Conservation (phyloP, 2,888 invertebrate species). For the Tetranychus truncatus region DNA sequence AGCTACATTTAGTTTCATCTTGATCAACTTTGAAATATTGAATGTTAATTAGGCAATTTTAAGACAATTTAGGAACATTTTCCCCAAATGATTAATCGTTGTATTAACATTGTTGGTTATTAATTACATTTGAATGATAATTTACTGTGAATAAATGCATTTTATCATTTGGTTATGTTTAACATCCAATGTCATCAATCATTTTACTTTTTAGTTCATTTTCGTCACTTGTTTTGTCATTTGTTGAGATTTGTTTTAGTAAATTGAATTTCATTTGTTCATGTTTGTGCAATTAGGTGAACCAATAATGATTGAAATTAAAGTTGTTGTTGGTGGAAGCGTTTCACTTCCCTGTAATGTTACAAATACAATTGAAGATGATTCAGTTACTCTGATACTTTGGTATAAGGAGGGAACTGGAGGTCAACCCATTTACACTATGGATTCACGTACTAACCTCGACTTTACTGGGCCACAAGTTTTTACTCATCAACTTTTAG, state of each 20-base stretch:
- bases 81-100: too few species aligned
- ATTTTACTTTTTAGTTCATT: too few species aligned
- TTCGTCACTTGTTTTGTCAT: too few species aligned
- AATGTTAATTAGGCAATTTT: too few species aligned
- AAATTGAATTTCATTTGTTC: neutral
- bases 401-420: constrained; percentile 4
- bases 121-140: too few species aligned
- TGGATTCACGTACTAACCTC: constrained; percentile 3
- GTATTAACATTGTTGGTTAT: too few species aligned
- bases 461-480: neutral
- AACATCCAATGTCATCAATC: too few species aligned
- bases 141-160: too few species aligned
- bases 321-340: neutral
- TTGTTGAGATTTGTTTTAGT: neutral
- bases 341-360: neutral
- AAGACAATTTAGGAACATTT: too few species aligned
- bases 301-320: neutral
- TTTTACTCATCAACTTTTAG: neutral
- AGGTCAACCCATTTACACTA: neutral
- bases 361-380: neutral
- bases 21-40: too few species aligned
- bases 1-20: too few species aligned
- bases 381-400: constrained; percentile 4
- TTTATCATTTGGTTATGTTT: too few species aligned
- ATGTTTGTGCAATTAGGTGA: neutral